phyloP scores from a whole-genome alignment of 2,888 invertebrate species.

The Drosophila mettleri region DNA sequence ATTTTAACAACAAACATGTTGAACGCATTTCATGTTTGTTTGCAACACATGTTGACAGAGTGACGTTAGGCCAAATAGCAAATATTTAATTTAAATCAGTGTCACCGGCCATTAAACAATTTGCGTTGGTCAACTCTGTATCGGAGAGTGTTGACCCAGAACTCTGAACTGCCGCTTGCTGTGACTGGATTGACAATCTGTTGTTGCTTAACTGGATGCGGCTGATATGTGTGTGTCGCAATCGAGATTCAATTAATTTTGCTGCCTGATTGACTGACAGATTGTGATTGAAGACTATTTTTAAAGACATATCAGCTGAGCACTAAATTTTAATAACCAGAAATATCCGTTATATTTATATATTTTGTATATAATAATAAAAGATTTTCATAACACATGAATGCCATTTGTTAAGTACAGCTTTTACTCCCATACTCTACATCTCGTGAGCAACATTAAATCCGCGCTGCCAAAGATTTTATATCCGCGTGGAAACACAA shows the following conservation, averaged over 20 bases:
- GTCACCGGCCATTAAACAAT: slow-evolving; percentile 64
- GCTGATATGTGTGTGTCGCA: not conserved
- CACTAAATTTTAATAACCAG: no score
- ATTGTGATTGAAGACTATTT: not conserved
- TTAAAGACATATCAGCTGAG: no score
- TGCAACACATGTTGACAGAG: slow-evolving; percentile 61
- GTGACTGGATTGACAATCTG: not conserved
- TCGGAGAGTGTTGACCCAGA: slow-evolving; percentile 7
- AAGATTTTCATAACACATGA: no score
- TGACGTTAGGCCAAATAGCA: slow-evolving; percentile 69
- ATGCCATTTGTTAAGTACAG: no score
- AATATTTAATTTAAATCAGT: slow-evolving; percentile 81
- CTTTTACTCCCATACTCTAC: no score
- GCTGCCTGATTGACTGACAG: not conserved
- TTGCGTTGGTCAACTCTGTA: slow-evolving; percentile 31
- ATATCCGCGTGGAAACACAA: no score
- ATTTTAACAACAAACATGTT: slow-evolving; percentile 46
- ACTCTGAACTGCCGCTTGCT: not conserved
- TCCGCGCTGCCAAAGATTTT: no score
- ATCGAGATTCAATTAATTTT: not conserved
- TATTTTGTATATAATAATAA: no score
- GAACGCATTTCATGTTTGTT: slow-evolving; percentile 51
- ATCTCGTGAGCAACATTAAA: no score
- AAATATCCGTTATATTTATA: no score
- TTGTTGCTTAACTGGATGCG: not conserved